Evolutionary conservation across 2,797 vertebrate genomes (phyloP), one percentile per base, ranked within the genome.

Genomic region (Tokudaia tokunoshimensis): DNA sequence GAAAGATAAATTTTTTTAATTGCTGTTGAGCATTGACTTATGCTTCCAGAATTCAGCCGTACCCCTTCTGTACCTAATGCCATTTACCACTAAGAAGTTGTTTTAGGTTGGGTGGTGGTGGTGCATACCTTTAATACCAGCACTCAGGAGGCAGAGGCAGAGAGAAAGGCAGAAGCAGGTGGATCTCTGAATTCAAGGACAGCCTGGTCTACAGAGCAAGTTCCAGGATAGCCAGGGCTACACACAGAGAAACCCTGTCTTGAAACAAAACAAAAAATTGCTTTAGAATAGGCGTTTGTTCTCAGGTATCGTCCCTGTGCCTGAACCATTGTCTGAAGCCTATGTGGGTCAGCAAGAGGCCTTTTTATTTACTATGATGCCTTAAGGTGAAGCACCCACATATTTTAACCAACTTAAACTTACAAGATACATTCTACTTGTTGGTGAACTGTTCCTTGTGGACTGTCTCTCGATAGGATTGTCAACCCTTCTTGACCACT

Each of bases 61-160:
- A 84, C 76, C 37, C 67, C 55, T 89, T 92, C 79, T 86, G 5
- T 86, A 47, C 8, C 12, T 85, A 34, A 52, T 91, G n/a, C 17
- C 94, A 24, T 93, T 79, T 92, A 12, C 29, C 29, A 3, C 83
- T 95, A 81, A 91, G 74, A 96, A 84, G 70, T 70, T 93, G n/a
- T 41, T 93, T 55, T 90, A 67, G 78, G 81, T 80, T 41, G 12
- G 92, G 20, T 2, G 5, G 44, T 78, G 6, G 14, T 50, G 47
- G 26, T 50, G 29, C 44, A 31, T 10, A 31, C 76, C 47, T 50
- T 50, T 31, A 50, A 34, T 78, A 1, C 14, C 44, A 52, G 47
- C 76, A 78, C 26, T 47, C 26, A 17, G 75, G 41, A 41, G n/a
- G 19, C n/a, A 74, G 70, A 72, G 67, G 14, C 65, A 70, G 65